Evolutionary conservation across 2,113 vertebrate genomes (phyloP).

Genomic region (Synchiropus splendidus): DNA sequence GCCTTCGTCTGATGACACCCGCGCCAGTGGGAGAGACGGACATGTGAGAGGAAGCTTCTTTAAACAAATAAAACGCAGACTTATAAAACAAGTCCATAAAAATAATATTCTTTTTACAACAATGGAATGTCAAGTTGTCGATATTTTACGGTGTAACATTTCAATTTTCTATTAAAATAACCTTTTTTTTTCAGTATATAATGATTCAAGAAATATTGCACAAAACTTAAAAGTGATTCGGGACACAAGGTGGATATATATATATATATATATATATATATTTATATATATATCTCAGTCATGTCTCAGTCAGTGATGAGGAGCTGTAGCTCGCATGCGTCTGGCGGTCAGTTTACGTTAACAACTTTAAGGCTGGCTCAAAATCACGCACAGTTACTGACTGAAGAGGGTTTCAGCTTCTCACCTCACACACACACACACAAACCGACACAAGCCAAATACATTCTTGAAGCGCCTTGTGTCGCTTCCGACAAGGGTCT

Average conservation of each 20-base stretch:
- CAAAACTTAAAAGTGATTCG: conserved; percentile 73
- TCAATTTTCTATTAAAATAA: conserved; percentile 67
- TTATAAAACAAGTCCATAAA: conserved; percentile 99
- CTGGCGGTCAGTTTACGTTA: conserved; percentile 49
- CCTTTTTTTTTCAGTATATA: conserved; percentile 76
- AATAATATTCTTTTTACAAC: conserved; percentile 66
- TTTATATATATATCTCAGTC: conserved; percentile 38
- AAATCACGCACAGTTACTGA: conserved; percentile 50
- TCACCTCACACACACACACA: conserved; percentile 21
- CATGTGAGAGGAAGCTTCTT: no score
- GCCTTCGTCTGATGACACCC: not conserved
- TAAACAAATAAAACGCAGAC: conserved; percentile 69
- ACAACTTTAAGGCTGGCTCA: conserved; percentile 62
- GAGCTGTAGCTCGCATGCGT: conserved; percentile 37
- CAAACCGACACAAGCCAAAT: conserved; percentile 32
- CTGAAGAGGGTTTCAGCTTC: conserved; percentile 40
- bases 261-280: no score
- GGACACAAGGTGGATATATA: no score
- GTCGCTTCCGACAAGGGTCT: conserved; percentile 5
- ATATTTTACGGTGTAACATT: conserved; percentile 48
- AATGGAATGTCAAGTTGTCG: conserved; percentile 79
- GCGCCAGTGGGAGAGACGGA: not conserved
- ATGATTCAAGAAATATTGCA: conserved; percentile 90
- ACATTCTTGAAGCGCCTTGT: conserved; percentile 48
- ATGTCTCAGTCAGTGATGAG: conserved; percentile 21